phyloP scores from a whole-genome alignment of 2,797 vertebrate species.

The Loris lydekkerianus region DNA sequence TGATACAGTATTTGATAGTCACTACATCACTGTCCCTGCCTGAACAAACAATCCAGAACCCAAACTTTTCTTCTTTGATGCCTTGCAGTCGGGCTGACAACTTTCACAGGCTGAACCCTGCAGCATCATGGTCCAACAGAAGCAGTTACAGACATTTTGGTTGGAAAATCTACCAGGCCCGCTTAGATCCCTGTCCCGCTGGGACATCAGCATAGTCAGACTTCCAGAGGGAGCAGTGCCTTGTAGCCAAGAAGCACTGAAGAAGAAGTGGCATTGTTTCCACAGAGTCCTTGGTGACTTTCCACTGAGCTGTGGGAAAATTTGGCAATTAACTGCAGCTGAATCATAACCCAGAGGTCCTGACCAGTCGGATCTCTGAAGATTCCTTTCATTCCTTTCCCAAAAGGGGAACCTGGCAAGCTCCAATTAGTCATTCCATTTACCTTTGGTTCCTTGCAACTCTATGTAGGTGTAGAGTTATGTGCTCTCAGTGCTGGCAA shows the following conservation, averaged over 20 bases:
- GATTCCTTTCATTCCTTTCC: conserved; percentile 80
- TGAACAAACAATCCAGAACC: background rate
- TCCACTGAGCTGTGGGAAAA: conserved; percentile 82
- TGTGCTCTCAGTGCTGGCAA: background rate
- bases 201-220: background rate
- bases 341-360: conserved; percentile 77
- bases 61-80: background rate
- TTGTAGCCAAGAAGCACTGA: background rate
- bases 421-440: conserved; percentile 20
- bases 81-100: background rate
- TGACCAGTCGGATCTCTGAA: conserved; percentile 63
- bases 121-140: background rate
- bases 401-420: conserved; percentile 60
- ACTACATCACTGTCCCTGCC: background rate
- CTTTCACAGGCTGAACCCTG: background rate
- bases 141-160: background rate
- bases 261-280: background rate
- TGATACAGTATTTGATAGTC: background rate
- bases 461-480: background rate
- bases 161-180: background rate
- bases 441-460: background rate
- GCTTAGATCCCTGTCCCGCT: background rate
- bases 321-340: conserved; percentile 67
- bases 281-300: conserved; percentile 73
- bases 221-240: background rate